These are phyloP conservation scores for Centruroides sculpturatus DNA, from an alignment of 1,140 invertebrate species.

Conservation along the genomic window DNA sequence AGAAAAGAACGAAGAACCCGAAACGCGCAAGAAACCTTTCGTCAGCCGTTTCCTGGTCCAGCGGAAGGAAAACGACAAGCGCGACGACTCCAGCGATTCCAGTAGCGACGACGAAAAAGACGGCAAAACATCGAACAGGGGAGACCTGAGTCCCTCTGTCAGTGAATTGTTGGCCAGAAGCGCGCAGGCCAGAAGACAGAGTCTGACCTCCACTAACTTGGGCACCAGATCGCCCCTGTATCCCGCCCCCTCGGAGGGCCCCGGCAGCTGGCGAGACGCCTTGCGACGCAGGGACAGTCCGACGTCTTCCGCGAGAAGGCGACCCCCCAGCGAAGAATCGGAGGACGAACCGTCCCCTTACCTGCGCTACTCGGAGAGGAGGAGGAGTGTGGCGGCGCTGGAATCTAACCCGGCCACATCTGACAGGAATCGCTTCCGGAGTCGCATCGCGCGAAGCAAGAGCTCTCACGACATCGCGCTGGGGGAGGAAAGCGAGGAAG, in stretches of 20 bases:
- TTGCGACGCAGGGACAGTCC: too few relatives aligned
- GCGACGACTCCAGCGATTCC: constrained; percentile 18
- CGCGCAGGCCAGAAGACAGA: not conserved
- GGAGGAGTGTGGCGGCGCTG: too few relatives aligned
- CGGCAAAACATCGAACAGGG: not conserved
- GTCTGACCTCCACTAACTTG: too few relatives aligned
- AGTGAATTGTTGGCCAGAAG: not conserved
- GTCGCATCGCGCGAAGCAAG: constrained; percentile 14
- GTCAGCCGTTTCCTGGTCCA: constrained; percentile 11
- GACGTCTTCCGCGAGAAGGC: too few relatives aligned
- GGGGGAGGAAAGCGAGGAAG: constrained; percentile 48
- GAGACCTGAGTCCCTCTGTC: not conserved
- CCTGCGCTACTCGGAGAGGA: too few relatives aligned
- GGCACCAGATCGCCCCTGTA: too few relatives aligned
- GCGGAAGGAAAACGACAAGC: constrained; percentile 17
- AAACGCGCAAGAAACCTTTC: constrained; percentile 7
- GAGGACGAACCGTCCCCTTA: too few relatives aligned
- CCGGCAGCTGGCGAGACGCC: too few relatives aligned
- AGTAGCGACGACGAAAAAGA: constrained; percentile 6
- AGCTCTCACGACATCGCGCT: constrained; percentile 15
- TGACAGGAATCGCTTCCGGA: not conserved
- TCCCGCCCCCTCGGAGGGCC: too few relatives aligned
- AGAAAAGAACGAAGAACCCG: not conserved
- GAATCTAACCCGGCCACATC: too few relatives aligned
- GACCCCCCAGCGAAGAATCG: too few relatives aligned